These are phyloP conservation scores for Steinernema carpocapsae DNA, from an alignment of 2,888 invertebrate genomes.

Conservation along the genomic window DNA sequence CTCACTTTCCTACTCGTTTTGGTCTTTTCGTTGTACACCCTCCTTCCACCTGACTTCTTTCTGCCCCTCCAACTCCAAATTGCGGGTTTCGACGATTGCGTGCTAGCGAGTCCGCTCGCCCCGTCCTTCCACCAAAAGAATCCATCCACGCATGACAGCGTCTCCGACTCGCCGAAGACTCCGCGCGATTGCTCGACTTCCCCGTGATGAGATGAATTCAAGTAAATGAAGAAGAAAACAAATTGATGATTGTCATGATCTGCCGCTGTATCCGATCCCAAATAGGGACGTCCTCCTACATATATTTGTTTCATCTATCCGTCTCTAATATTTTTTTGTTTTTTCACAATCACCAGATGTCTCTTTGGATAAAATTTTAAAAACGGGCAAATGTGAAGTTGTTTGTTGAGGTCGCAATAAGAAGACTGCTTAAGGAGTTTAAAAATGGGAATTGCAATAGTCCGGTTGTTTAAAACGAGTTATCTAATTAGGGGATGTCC, in stretches of 20 bases:
- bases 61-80: constrained; percentile 1
- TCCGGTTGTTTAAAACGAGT: too few relatives aligned
- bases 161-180: background rate
- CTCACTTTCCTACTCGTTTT: background rate
- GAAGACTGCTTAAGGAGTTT: too few relatives aligned
- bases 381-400: too few relatives aligned
- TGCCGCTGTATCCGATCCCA: background rate
- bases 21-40: background rate
- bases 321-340: background rate
- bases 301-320: constrained; percentile 4
- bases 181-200: constrained; percentile 5
- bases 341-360: background rate
- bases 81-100: constrained; percentile 16
- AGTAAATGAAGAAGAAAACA: background rate
- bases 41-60: too few relatives aligned
- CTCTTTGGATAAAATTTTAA: constrained; percentile 5
- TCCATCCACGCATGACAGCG: constrained; percentile 16
- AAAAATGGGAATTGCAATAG: too few relatives aligned
- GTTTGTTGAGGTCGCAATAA: too few relatives aligned
- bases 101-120: background rate
- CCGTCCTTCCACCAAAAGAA: background rate
- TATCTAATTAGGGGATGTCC: too few relatives aligned
- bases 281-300: background rate
- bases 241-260: too few relatives aligned
- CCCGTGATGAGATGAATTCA: background rate